Conservation (phyloP, 2,888 invertebrate genomes). For the Andrena dorsata region DNA sequence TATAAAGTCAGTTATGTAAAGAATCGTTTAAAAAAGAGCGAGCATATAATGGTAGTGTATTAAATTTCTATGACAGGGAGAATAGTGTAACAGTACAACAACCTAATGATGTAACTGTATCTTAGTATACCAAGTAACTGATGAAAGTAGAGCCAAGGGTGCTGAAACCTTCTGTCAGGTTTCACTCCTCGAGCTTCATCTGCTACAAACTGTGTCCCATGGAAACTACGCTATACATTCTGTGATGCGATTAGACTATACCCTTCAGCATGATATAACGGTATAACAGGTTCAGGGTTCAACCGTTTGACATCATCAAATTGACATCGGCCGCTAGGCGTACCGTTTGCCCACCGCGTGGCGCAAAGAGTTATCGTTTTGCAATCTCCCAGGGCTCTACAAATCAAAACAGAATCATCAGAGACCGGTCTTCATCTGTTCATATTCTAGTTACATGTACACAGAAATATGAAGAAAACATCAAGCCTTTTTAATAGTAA, state of each 20-base stretch:
- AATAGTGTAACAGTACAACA: not conserved
- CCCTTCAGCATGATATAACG: constrained; percentile 54
- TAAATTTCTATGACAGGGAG: not conserved
- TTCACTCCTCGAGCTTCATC: not conserved
- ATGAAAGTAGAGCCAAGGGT: not conserved
- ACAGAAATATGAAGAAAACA: too few species aligned
- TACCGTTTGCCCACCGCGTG: constrained; percentile 22
- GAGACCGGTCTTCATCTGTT: not conserved
- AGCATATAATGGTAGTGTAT: too few species aligned
- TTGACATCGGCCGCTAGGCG: constrained; percentile 20
- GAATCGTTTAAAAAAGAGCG: too few species aligned
- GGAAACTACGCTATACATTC: constrained; percentile 31
- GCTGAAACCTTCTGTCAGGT: not conserved
- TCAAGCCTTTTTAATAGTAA: not conserved
- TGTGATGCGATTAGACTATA: constrained; percentile 54
- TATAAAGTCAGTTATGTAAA: too few species aligned
- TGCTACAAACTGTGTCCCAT: constrained; percentile 1
- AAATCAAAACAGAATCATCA: constrained; percentile 3
- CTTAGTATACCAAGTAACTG: not conserved
- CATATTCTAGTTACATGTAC: too few species aligned
- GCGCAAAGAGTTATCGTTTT: constrained; percentile 27
- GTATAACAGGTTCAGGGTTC: constrained; percentile 64
- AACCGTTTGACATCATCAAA: constrained; percentile 62
- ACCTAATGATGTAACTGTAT: not conserved
- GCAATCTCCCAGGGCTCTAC: not conserved